Conservation (phyloP, 2,888 invertebrate genomes). For the Neuroscelio doddi region DNA sequence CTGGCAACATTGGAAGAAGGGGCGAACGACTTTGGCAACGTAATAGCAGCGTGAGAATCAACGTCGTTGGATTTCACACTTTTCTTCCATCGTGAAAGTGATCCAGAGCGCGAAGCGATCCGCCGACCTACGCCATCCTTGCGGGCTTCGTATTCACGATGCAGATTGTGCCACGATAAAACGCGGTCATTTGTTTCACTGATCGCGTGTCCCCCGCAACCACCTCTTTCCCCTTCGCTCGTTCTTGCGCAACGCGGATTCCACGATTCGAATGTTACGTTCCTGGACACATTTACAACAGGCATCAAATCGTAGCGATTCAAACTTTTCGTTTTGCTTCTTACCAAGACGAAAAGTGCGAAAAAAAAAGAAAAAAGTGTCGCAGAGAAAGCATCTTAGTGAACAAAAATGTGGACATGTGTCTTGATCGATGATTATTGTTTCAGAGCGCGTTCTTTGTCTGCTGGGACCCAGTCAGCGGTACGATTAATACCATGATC, state of each 20-base stretch:
- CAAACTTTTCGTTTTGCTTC: too few species aligned
- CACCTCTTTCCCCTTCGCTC: constrained; percentile 7
- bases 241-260: constrained; percentile 22
- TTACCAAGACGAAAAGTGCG: too few species aligned
- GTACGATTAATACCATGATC: constrained; percentile 45
- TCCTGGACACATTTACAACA: too few species aligned
- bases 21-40: constrained; percentile 19
- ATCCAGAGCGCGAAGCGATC: constrained; percentile 52
- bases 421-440: constrained; percentile 16
- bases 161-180: constrained; percentile 62
- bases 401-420: too few species aligned
- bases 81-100: constrained; percentile 67
- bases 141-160: constrained; percentile 43
- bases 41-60: constrained; percentile 67
- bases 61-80: constrained; percentile 58
- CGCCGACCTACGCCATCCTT: constrained; percentile 41
- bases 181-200: constrained; percentile 66
- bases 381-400: too few species aligned
- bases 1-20: too few species aligned
- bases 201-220: constrained; percentile 52
- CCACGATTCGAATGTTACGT: constrained; percentile 12
- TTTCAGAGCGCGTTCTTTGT: too few species aligned
- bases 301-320: too few species aligned
- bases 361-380: too few species aligned
- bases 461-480: too few species aligned